These are phyloP conservation scores for Gryllus longicercus DNA, from an alignment of 2,888 invertebrate species.

Conservation along the genomic window DNA sequence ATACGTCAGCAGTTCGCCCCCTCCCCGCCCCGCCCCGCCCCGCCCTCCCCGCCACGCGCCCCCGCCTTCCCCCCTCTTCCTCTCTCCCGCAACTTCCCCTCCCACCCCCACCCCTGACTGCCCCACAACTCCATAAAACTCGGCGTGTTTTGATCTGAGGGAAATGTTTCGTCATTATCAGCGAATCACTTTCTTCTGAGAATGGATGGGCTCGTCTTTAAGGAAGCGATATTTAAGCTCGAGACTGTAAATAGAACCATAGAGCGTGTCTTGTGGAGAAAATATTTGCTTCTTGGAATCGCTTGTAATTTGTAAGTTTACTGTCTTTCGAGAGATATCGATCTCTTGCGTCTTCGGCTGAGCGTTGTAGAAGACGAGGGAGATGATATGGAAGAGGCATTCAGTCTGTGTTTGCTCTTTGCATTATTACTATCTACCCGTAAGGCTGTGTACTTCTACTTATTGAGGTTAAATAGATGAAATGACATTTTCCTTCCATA, in stretches of 20 bases:
- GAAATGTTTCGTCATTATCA: slow-evolving; percentile 6
- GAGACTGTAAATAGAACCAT: background rate
- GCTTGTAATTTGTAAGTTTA: slow-evolving; percentile 17
- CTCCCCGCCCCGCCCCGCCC: background rate
- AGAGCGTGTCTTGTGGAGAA: background rate
- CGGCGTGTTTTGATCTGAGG: background rate
- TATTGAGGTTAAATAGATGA: too few relatives aligned
- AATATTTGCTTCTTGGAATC: background rate
- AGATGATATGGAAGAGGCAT: too few relatives aligned
- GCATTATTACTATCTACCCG: too few relatives aligned
- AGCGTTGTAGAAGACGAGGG: too few relatives aligned
- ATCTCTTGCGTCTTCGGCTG: too few relatives aligned
- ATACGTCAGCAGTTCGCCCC: slow-evolving; percentile 4
- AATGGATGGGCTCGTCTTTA: slow-evolving; percentile 7
- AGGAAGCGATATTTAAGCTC: background rate
- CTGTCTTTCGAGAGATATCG: background rate
- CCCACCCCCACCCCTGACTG: background rate
- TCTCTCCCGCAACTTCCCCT: background rate
- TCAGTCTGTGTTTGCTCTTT: too few relatives aligned
- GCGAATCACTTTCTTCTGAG: background rate
- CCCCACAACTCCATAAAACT: background rate
- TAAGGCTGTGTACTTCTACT: too few relatives aligned
- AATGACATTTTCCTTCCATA: too few relatives aligned
- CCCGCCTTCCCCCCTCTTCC: background rate
- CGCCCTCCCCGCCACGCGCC: background rate